Evolutionary conservation across 2,797 vertebrate genomes (phyloP).

Genomic region (Sebastolobus altivelis): DNA sequence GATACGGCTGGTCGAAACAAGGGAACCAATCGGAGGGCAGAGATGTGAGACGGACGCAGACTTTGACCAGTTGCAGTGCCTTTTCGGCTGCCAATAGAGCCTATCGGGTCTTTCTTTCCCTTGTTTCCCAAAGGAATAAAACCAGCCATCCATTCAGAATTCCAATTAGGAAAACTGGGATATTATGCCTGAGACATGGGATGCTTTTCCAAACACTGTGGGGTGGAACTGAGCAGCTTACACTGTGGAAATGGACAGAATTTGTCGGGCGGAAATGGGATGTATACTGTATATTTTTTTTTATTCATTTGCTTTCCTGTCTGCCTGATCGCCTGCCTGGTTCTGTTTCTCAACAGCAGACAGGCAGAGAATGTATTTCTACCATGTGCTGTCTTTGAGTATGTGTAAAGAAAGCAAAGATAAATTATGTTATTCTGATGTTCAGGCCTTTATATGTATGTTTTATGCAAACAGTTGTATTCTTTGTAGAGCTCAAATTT

Average conservation of each 20-base stretch:
- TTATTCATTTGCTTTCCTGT: constrained; percentile 43
- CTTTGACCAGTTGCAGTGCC: constrained; percentile 51
- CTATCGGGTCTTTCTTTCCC: constrained; percentile 36
- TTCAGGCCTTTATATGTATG: constrained; percentile 36
- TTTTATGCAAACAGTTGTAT: constrained; percentile 54
- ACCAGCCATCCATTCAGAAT: constrained; percentile 53
- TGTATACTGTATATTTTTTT: constrained; percentile 43
- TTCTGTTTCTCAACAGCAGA: constrained; percentile 28
- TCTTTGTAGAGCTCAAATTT: constrained; percentile 37
- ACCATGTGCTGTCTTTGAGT: constrained; percentile 40
- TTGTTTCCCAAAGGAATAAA: constrained; percentile 52
- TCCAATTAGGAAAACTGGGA: constrained; percentile 47
- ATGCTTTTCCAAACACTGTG: constrained; percentile 48
- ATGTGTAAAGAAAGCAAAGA: constrained; percentile 55
- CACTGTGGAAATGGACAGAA: constrained; percentile 65
- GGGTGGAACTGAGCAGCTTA: constrained; percentile 58
- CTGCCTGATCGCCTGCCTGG: constrained; percentile 47
- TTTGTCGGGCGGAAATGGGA: constrained; percentile 37
- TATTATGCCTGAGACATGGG: constrained; percentile 40
- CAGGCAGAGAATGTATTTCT: constrained; percentile 73
- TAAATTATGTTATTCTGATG: constrained; percentile 52
- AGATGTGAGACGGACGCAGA: constrained; percentile 88
- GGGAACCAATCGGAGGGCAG: constrained; percentile 88
- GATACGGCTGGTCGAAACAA: constrained; percentile 77
- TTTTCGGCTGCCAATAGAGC: constrained; percentile 37